Conservation (phyloP, 2,888 invertebrate species). For the Thalpophila matura region DNA sequence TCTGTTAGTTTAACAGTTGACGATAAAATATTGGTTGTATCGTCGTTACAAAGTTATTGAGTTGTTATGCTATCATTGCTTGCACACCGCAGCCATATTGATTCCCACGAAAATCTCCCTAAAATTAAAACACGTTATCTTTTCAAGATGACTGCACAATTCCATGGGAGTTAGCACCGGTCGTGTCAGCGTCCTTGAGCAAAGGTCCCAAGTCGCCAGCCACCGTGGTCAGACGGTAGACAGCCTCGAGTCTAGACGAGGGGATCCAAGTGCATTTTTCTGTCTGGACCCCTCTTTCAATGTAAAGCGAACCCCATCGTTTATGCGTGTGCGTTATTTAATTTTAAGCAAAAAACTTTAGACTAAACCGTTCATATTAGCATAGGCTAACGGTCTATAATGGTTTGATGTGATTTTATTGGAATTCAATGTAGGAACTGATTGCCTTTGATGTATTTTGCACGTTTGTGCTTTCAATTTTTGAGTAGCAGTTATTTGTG, state of each 20-base stretch:
- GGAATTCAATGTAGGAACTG: slow-evolving; percentile 37
- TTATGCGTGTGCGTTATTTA: slow-evolving; percentile 84
- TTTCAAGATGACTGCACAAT: not conserved
- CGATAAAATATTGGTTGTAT: slow-evolving; percentile 10
- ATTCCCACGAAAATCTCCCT: slow-evolving; percentile 14
- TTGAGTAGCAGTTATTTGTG: slow-evolving; percentile 52
- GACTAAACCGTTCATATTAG: slow-evolving; percentile 46
- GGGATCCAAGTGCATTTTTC: slow-evolving; percentile 89
- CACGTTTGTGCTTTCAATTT: slow-evolving; percentile 52
- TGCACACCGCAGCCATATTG: not conserved
- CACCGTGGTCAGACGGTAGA: slow-evolving; percentile 71
- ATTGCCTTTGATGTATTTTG: slow-evolving; percentile 60
- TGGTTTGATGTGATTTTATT: slow-evolving; percentile 48
- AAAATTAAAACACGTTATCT: slow-evolving; percentile 2
- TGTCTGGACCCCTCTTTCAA: slow-evolving; percentile 85
- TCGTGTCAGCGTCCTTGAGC: slow-evolving; percentile 66
- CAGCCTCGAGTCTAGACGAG: slow-evolving; percentile 87
- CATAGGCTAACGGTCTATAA: slow-evolving; percentile 48
- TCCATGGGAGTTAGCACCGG: not conserved
- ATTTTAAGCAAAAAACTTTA: slow-evolving; percentile 73
- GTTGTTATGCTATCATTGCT: not conserved
- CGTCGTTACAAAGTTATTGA: too few relatives aligned
- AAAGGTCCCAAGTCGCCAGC: slow-evolving; percentile 71
- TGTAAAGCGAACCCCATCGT: slow-evolving; percentile 77
- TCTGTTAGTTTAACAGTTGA: not conserved